These are phyloP conservation scores for Siphonodentalium dalli DNA, from an alignment of 2,888 invertebrate species.

Conservation along the genomic window DNA sequence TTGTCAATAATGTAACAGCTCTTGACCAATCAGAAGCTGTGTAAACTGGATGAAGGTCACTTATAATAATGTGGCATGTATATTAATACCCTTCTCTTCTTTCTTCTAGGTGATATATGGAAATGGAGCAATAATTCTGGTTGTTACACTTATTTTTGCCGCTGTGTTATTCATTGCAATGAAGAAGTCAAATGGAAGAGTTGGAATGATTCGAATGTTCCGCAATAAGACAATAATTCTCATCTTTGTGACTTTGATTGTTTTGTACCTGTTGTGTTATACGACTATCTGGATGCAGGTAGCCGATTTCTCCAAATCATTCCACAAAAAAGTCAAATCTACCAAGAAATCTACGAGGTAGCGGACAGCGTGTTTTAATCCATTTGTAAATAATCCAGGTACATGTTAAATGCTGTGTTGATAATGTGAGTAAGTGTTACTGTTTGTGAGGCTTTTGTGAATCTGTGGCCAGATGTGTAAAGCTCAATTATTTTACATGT, in stretches of 20 bases:
- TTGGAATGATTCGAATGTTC: conserved; percentile 37
- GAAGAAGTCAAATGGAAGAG: conserved; percentile 34
- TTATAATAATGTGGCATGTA: no score
- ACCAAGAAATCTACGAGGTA: no score
- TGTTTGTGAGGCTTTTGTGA: no score
- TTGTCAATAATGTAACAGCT: no score
- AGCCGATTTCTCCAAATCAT: conserved; percentile 47
- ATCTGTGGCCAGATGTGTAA: no score
- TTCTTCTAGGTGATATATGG: conserved; percentile 38
- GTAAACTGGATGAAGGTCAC: no score
- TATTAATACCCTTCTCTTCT: conserved; percentile 3
- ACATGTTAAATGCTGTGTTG: no score
- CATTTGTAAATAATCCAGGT: no score
- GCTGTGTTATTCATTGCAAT: conserved; percentile 25
- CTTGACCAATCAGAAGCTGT: no score
- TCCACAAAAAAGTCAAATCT: conserved; percentile 38
- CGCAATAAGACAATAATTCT: conserved; percentile 49
- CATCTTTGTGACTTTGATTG: conserved; percentile 42
- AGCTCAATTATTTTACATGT: no score
- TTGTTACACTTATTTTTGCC: conserved; percentile 31
- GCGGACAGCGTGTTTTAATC: no score
- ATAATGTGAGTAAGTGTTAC: no score
- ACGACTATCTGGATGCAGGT: conserved; percentile 55
- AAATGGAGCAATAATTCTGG: conserved; percentile 30
- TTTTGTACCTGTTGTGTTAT: conserved; percentile 54